phyloP scores from a whole-genome alignment of 2,888 invertebrate species.

The Aricia artaxerxes region DNA sequence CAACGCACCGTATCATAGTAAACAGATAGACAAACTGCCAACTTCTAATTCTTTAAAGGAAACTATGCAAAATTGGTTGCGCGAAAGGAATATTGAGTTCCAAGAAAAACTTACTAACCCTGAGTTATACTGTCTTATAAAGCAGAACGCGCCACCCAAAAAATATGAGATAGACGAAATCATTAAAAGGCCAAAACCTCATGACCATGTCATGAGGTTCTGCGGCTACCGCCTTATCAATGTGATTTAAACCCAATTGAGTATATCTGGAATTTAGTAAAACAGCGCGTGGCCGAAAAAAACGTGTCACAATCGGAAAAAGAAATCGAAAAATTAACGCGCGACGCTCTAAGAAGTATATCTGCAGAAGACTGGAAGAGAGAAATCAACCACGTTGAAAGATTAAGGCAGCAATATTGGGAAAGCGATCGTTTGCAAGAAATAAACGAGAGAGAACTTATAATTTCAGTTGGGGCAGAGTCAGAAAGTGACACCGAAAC shows the following conservation, averaged over 20 bases:
- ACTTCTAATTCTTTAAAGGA: background rate
- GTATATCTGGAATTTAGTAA: slow-evolving; percentile 11
- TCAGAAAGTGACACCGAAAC: no score
- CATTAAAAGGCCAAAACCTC: background rate
- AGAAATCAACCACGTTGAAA: background rate
- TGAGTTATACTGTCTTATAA: background rate
- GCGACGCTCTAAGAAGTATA: background rate
- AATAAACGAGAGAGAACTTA: no score
- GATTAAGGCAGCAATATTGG: background rate
- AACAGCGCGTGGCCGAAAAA: slow-evolving; percentile 1
- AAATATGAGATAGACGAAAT: background rate
- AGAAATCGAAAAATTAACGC: background rate
- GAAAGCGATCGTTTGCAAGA: no score
- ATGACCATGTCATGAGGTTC: background rate
- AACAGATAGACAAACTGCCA: background rate
- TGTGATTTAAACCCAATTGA: background rate
- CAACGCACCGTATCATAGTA: slow-evolving; percentile 8
- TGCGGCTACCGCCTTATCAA: background rate
- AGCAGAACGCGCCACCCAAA: background rate
- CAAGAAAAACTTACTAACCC: background rate
- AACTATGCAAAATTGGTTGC: slow-evolving; percentile 8
- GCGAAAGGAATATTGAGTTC: slow-evolving; percentile 1
- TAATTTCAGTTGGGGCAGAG: no score
- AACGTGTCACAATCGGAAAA: background rate
- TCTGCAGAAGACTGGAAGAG: background rate